Percentiles rank a stretch among this genome's conserved stretches.
Evolutionary conservation across 2,113 vertebrate genomes (phyloP).

Genomic region (Oreochromis niloticus): DNA sequence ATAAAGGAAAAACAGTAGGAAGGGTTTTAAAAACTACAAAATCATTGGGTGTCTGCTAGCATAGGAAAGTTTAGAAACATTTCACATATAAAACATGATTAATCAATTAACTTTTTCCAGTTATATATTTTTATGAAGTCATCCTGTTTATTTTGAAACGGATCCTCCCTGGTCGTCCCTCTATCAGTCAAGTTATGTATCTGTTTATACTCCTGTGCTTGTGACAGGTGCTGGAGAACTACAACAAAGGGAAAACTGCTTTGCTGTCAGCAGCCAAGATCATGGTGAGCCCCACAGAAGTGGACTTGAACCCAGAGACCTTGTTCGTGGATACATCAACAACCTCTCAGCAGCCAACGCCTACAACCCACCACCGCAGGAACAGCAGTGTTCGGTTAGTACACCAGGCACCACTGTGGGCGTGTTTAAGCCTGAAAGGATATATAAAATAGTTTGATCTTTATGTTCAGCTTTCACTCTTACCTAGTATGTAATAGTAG

Average conservation of each 20-base stretch:
- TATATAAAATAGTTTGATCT: neutral
- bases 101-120: neutral
- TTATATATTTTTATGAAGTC: neutral
- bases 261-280: slow-evolving; percentile 96
- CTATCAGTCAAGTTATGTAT: slow-evolving; percentile 1
- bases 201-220: slow-evolving; percentile 32
- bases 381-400: slow-evolving; percentile 90
- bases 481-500: neutral
- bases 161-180: neutral
- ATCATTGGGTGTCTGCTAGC: neutral
- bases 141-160: neutral
- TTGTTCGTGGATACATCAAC: slow-evolving; percentile 82
- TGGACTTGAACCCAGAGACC: slow-evolving; percentile 92
- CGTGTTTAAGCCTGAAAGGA: slow-evolving; percentile 6
- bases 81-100: neutral
- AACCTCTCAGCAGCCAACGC: slow-evolving; percentile 65
- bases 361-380: slow-evolving; percentile 75
- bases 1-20: neutral
- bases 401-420: slow-evolving; percentile 22
- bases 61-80: neutral
- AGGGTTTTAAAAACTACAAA: neutral
- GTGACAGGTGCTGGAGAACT: slow-evolving; percentile 93
- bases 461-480: neutral
- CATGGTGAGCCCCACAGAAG: slow-evolving; percentile 98
- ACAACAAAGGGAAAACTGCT: slow-evolving; percentile 97